These are phyloP conservation scores for Onchidella celtica DNA, from an alignment of 2,888 invertebrate genomes.

Conservation along the genomic window DNA sequence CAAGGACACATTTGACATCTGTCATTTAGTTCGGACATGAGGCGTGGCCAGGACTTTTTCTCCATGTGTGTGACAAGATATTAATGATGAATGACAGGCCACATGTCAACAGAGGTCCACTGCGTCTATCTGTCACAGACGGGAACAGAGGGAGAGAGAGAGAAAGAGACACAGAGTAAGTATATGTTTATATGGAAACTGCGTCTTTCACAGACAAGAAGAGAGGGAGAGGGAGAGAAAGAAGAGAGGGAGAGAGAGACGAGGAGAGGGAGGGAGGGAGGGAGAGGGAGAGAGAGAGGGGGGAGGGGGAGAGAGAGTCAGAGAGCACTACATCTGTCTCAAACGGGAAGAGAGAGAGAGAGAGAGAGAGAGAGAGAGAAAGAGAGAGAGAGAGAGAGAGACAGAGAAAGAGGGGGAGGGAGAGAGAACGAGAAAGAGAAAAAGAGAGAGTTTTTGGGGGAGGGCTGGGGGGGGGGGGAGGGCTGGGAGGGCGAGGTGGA, in stretches of 20 bases:
- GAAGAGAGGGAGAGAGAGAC: background rate
- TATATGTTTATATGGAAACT: too few species aligned
- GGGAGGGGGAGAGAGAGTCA: background rate
- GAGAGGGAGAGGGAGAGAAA: background rate
- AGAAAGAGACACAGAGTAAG: too few species aligned
- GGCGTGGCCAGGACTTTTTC: too few species aligned
- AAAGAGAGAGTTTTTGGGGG: background rate
- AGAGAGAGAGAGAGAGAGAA: constrained; percentile 8
- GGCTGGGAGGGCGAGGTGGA: too few species aligned
- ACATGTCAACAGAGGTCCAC: background rate
- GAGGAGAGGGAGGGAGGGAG: background rate
- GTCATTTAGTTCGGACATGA: too few species aligned
- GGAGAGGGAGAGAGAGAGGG: background rate
- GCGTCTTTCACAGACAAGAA: background rate
- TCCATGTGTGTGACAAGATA: background rate
- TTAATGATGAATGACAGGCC: background rate
- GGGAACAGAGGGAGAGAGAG: background rate
- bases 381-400: constrained; percentile 8
- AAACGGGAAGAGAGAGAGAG: constrained; percentile 1
- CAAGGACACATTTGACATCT: too few species aligned
- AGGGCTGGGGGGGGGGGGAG: too few species aligned
- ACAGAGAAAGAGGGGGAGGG: background rate
- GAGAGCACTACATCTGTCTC: too few species aligned
- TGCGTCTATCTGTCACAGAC: background rate
- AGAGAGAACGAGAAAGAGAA: background rate